Base-by-base conservation (phyloP, 2,113 vertebrate species). In the Pristiophorus japonicus region DNA sequence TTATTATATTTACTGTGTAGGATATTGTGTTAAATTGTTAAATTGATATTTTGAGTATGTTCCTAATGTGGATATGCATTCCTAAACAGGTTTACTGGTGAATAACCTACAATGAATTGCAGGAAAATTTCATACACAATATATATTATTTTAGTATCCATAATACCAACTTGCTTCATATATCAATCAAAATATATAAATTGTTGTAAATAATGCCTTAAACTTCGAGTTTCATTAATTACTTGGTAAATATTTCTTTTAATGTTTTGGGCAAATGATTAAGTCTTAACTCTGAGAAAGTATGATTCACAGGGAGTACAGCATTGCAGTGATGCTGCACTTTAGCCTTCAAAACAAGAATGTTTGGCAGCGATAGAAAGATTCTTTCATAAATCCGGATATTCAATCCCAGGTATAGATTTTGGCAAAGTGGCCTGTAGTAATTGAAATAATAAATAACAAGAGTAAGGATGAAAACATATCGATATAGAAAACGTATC, bases 11-110 rank as follows among this genome's bases (percentile, higher is more conserved):
- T 93, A 47, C 8, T 34, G 66, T 18, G 38, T 94, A 73, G 51
- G 27, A 47, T 16, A 47, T 70, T 70, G 47, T 47, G 42, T 34
- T 94, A 34, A 94, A 51, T 70, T 51, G 87, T 70, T 42, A 45
- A 70, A 7, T 70, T 51, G 27, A 70, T 38, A 94, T 70, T 51
- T 70, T 94, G 65, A 70, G 42, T 67, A 24, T 70, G 63, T 66
- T 94, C 92, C 65, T 63, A 73, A 51, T 94, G 18, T 70, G 27
- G 66, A 73, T 45, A 94, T 70, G 45, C 65, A 94, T 94, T 70
- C 38, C 63, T 66, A 45, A 20, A 94, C n/a, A 94, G 63, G 38
- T 66, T 73, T 47, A 70, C 22, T 42, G 63, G 7, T 51, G 27
- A 70, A 94, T 94, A 47, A 34, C 42, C 47, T 94, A 27, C 42